phyloP scores from a whole-genome alignment of 1,140 invertebrate genomes.

The Drosophila malerkotliana region DNA sequence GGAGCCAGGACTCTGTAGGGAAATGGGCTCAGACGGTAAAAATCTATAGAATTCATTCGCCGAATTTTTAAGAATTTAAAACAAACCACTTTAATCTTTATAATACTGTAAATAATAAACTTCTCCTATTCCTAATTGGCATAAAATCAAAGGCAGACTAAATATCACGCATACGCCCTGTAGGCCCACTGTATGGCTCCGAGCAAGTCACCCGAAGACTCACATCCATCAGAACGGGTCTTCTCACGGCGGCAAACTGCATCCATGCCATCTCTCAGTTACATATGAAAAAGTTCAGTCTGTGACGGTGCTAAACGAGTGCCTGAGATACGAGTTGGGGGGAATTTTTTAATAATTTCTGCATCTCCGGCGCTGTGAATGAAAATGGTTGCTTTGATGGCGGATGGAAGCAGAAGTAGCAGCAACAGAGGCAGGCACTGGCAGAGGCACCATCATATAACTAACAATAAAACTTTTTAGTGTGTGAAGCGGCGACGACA shows the following conservation, averaged over 20 bases:
- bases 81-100: no score
- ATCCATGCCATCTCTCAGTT: slow-evolving; percentile 27
- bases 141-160: background rate
- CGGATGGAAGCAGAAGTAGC: slow-evolving; percentile 48
- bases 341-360: slow-evolving; percentile 78
- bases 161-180: slow-evolving; percentile 1
- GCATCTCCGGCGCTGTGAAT: slow-evolving; percentile 80
- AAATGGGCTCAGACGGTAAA: slow-evolving; percentile 27
- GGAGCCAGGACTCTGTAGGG: slow-evolving; percentile 30
- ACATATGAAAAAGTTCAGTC: slow-evolving; percentile 58
- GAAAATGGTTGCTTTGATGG: slow-evolving; percentile 81
- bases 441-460: slow-evolving; percentile 47
- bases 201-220: slow-evolving; percentile 18
- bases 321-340: slow-evolving; percentile 57
- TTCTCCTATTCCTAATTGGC: no score
- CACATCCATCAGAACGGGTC: slow-evolving; percentile 31
- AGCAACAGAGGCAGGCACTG: slow-evolving; percentile 11
- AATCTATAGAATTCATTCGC: no score
- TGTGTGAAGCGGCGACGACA: slow-evolving; percentile 74
- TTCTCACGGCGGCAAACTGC: slow-evolving; percentile 6
- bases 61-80: no score
- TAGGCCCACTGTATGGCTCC: slow-evolving; percentile 6
- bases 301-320: slow-evolving; percentile 50
- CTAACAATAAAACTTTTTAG: slow-evolving; percentile 81
- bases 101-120: background rate